phyloP scores from a whole-genome alignment of 2,888 invertebrate species.

The Alloplasta piceator region DNA sequence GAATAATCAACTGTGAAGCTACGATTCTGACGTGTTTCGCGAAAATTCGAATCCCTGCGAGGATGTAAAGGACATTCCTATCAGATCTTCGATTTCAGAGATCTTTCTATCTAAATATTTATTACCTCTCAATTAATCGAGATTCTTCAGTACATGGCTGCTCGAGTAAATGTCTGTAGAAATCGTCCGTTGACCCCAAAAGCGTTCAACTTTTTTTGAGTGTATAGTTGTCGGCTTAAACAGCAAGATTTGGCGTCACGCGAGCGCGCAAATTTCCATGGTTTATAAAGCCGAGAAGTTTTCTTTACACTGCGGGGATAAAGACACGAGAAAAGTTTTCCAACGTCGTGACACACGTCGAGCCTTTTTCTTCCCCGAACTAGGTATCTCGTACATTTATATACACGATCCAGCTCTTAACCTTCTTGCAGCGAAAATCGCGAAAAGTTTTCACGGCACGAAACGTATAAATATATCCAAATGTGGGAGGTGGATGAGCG shows the following conservation, averaged over 20 bases:
- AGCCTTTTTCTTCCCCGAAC: not conserved
- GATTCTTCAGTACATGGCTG: too few species aligned
- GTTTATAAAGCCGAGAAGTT: conserved; percentile 20
- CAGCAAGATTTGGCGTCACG: conserved; percentile 3
- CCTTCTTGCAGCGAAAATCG: conserved; percentile 46
- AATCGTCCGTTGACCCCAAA: too few species aligned
- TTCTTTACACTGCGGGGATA: conserved; percentile 22
- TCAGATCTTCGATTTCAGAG: too few species aligned
- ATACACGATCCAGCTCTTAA: conserved; percentile 42
- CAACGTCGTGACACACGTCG: not conserved
- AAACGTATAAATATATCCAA: conserved; percentile 67
- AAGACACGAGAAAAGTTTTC: conserved; percentile 42
- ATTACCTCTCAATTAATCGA: too few species aligned
- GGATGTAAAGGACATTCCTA: too few species aligned
- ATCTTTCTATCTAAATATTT: too few species aligned
- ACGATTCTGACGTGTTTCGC: too few species aligned
- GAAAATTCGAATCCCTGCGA: too few species aligned
- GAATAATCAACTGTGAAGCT: too few species aligned
- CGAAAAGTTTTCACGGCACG: conserved; percentile 45
- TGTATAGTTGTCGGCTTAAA: not conserved
- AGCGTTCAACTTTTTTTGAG: not conserved
- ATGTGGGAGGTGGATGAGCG: conserved; percentile 50
- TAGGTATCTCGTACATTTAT: conserved; percentile 16
- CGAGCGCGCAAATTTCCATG: conserved; percentile 7
- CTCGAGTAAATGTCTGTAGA: too few species aligned